Evolutionary conservation across 2,797 vertebrate species (phyloP).

Genomic region (Buphagus erythrorhynchus): DNA sequence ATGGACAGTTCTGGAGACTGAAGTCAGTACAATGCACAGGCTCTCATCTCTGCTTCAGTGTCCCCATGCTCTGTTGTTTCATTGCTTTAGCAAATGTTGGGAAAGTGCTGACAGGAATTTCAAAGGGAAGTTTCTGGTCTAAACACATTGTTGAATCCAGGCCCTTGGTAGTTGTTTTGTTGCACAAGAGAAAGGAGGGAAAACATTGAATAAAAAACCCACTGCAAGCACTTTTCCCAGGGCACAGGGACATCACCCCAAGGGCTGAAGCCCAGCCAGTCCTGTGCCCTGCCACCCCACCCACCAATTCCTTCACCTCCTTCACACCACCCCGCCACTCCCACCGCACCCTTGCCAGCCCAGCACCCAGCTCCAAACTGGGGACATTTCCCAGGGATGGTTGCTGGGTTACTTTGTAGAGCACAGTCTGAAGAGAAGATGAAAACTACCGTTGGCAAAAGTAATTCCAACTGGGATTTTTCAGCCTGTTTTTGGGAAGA

Average conservation of each 20-base stretch:
- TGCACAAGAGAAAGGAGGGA: constrained; percentile 41
- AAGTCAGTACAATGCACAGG: not conserved
- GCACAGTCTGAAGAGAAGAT: not conserved
- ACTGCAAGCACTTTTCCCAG: not conserved
- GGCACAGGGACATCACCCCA: not conserved
- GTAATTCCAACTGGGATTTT: not conserved
- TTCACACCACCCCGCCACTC: not conserved
- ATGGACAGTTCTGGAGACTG: not conserved
- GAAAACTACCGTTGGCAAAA: not conserved
- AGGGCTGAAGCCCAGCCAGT: not conserved
- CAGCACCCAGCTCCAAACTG: not conserved
- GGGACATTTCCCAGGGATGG: not conserved
- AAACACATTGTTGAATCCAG: constrained; percentile 5
- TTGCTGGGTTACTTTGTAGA: not conserved
- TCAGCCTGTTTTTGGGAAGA: not conserved
- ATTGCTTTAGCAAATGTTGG: not conserved
- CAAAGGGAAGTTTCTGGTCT: constrained; percentile 20
- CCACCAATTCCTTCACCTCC: not conserved
- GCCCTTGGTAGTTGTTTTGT: not conserved
- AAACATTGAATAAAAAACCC: not conserved
- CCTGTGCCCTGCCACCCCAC: not conserved
- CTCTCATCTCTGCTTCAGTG: not conserved
- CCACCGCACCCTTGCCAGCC: not conserved
- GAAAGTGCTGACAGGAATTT: constrained; percentile 49
- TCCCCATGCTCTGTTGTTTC: not conserved